Conservation (phyloP, 2,888 invertebrate species). For the Augiades crinisus region DNA sequence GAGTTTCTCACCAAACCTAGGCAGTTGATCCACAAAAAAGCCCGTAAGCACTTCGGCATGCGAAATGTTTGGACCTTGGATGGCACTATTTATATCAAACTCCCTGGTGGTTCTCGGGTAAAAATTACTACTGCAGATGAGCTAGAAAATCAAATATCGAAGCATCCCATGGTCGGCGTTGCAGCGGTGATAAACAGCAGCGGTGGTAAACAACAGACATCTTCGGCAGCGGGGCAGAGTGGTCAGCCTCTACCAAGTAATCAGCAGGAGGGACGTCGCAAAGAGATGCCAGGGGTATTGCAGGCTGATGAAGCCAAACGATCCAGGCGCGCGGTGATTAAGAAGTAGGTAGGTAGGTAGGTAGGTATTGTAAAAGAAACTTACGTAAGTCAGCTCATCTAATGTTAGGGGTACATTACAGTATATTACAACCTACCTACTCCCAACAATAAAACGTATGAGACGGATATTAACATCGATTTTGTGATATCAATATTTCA, state of each 20-base stretch:
- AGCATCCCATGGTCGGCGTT: background rate
- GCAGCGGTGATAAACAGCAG: background rate
- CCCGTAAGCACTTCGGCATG: background rate
- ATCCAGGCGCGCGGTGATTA: background rate
- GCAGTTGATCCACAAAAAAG: background rate
- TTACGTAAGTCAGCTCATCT: too few relatives aligned
- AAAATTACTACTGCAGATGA: background rate
- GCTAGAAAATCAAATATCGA: background rate
- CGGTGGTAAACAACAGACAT: background rate
- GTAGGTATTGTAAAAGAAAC: too few relatives aligned
- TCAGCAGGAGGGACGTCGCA: background rate
- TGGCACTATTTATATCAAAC: background rate
- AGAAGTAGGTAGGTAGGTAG: too few relatives aligned
- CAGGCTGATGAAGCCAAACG: background rate
- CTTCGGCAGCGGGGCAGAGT: background rate
- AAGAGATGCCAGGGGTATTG: background rate
- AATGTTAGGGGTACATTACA: too few relatives aligned
- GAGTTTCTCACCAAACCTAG: background rate
- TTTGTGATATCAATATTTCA: too few relatives aligned
- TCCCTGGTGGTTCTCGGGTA: background rate
- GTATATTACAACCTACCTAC: too few relatives aligned
- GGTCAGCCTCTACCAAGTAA: background rate
- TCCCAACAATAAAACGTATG: too few relatives aligned
- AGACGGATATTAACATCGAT: too few relatives aligned
- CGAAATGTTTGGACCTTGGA: background rate